Base-by-base conservation (phyloP, 1,140 invertebrate species). In the Atta texana region DNA sequence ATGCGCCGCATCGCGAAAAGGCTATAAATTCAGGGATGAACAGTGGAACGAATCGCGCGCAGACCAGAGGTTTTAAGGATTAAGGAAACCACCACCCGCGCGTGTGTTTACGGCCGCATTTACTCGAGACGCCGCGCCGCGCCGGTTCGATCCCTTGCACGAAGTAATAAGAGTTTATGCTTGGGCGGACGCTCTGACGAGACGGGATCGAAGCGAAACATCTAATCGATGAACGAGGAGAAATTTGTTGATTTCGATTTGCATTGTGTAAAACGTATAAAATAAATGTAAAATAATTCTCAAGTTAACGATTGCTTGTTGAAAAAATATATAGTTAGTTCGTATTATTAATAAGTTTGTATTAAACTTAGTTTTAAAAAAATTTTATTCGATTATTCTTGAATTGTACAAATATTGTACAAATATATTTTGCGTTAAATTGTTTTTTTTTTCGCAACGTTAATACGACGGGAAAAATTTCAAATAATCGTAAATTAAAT, bases 11-110 rank as follows among this genome's bases (percentile, higher is more conserved):
- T 71, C 72, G 71, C 53, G 78, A 53, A 28, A 39, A 55, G 66
- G 51, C 39, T 78, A 77, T 86, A 90, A 90, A 90, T 88, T 89
- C 55, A 16, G 14, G 63, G 53, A 72, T 85, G 71, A 87, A 31
- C 80, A 21, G 63, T 16, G 31, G 44, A 69, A 72, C 31, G 78
- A 68, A 53, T 18, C 77, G 49, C 39, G 49, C n/a, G 55, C 51
- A 39, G 57, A 10, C 49, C n/a, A 72, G 18, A 14, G 34, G 24
- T 75, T 68, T 69, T 51, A 69, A 63, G 72, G 87, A 88, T 86
- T 72, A 72, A 88, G 55, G 53, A 59, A 8, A 49, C n/a, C 31
- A 71, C 66, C 77, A 31, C n/a, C 49, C 31, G 34, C 31, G 34
- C 31, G 16, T 8, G 80, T 84, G 72, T 84, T 84, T 84, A 75